phyloP scores from a whole-genome alignment of 2,797 vertebrate genomes.

The Falco peregrinus region DNA sequence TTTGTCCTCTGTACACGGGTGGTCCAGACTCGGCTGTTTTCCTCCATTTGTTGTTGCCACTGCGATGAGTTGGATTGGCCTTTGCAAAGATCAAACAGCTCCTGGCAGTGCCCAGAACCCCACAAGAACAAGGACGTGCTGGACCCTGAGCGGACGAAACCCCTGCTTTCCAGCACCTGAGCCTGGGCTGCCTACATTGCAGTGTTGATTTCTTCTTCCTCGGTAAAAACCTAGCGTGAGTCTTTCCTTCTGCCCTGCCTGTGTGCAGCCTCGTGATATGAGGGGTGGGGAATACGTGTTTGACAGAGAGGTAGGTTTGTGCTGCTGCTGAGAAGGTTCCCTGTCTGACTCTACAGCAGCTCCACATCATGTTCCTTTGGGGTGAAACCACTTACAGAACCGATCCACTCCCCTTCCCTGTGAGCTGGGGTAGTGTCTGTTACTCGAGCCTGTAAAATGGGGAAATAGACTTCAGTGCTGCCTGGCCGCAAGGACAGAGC shows the following conservation, averaged over 20 bases:
- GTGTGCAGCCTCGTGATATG: fast-evolving
- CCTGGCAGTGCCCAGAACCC: neutral
- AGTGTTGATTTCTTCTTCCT: neutral
- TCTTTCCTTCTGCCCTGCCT: neutral
- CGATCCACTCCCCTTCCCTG: neutral
- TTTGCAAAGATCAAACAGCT: neutral
- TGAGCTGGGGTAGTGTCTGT: neutral
- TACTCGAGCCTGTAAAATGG: neutral
- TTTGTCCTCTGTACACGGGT: slow-evolving; percentile 88
- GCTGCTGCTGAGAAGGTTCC: neutral
- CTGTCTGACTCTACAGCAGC: neutral
- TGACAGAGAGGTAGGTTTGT: neutral
- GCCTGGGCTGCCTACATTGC: neutral
- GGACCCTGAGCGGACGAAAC: neutral
- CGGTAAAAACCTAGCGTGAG: neutral
- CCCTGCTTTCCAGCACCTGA: slow-evolving; percentile 60
- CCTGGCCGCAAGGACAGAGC: neutral
- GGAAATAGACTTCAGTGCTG: neutral
- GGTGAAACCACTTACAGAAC: neutral
- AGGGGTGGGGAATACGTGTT: neutral
- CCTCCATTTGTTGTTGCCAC: slow-evolving; percentile 70
- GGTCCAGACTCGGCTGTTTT: slow-evolving; percentile 80
- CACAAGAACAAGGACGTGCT: neutral
- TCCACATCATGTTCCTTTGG: neutral
- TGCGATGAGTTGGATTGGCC: neutral